These are phyloP conservation scores for Diorhabda sublineata DNA, from an alignment of 1,140 invertebrate genomes.

Conservation along the genomic window DNA sequence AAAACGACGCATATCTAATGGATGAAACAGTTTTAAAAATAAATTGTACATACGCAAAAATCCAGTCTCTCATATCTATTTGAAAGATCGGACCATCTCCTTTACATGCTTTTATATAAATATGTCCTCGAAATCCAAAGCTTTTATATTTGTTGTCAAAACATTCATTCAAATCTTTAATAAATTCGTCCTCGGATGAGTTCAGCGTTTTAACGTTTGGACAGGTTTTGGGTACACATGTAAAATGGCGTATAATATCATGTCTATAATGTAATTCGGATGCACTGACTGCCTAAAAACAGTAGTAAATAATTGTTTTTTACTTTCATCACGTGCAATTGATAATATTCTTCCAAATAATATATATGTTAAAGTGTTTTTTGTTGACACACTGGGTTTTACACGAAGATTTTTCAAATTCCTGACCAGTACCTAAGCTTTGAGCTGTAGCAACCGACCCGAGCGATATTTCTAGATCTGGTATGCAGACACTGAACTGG, in stretches of 20 bases:
- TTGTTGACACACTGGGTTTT: too few species aligned
- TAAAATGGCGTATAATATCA: slow-evolving; percentile 18
- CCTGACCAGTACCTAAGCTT: too few species aligned
- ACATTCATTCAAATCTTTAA: slow-evolving; percentile 1
- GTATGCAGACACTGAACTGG: too few species aligned
- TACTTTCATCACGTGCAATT: too few species aligned
- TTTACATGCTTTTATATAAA: background rate
- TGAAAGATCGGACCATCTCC: background rate
- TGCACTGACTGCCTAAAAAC: slow-evolving; percentile 6
- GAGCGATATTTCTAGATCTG: too few species aligned
- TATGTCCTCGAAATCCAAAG: slow-evolving; percentile 4
- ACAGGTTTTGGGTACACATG: slow-evolving; percentile 21
- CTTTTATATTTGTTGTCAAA: slow-evolving; percentile 3
- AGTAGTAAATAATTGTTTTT: too few species aligned
- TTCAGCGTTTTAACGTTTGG: slow-evolving; percentile 7
- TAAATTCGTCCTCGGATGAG: background rate
- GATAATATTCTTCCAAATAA: too few species aligned
- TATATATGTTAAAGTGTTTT: too few species aligned
- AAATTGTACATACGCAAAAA: slow-evolving; percentile 9
- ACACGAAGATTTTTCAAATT: too few species aligned
- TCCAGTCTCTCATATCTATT: slow-evolving; percentile 16
- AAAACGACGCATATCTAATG: too few species aligned
- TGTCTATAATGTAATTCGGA: slow-evolving; percentile 23
- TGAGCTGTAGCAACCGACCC: too few species aligned
- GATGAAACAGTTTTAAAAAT: too few species aligned